phyloP scores from a whole-genome alignment of 2,888 invertebrate species.

The Drosophila picticornis region DNA sequence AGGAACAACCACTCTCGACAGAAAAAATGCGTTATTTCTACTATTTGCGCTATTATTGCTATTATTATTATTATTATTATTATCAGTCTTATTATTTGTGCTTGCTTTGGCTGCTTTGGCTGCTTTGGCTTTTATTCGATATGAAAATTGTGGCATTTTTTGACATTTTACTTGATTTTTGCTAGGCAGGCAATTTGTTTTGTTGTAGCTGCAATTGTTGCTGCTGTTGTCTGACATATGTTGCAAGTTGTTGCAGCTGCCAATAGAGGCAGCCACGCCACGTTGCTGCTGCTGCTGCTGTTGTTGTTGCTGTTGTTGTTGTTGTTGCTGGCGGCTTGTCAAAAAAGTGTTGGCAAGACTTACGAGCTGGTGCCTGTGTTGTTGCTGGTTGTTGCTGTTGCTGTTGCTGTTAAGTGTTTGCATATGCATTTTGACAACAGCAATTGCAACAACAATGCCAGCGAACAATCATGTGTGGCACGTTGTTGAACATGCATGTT shows the following conservation, averaged over 20 bases:
- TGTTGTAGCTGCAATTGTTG: constrained; percentile 40
- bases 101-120: constrained; percentile 10
- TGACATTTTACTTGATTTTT: constrained; percentile 74
- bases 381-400: constrained; percentile 48
- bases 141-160: constrained; percentile 59
- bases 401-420: constrained; percentile 68
- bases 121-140: constrained; percentile 32
- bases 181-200: constrained; percentile 65
- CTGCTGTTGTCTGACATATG: constrained; percentile 62
- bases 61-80: constrained; percentile 26
- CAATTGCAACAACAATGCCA: constrained; percentile 33
- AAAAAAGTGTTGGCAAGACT: constrained; percentile 70
- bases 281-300: constrained; percentile 43
- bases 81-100: constrained; percentile 2
- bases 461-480: constrained; percentile 56
- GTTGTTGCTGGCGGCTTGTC: constrained; percentile 58
- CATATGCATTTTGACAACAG: constrained; percentile 63
- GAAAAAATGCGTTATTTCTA: constrained; percentile 47
- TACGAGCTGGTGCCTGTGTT: constrained; percentile 52
- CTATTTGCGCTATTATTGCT: constrained; percentile 12
- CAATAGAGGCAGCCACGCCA: constrained; percentile 71
- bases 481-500: constrained; percentile 68
- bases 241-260: constrained; percentile 79
- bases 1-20: constrained; percentile 17
- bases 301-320: constrained; percentile 17